These are phyloP conservation scores for Pseudochirops corinnae DNA, from an alignment of 2,797 vertebrate genomes.

Conservation along the genomic window DNA sequence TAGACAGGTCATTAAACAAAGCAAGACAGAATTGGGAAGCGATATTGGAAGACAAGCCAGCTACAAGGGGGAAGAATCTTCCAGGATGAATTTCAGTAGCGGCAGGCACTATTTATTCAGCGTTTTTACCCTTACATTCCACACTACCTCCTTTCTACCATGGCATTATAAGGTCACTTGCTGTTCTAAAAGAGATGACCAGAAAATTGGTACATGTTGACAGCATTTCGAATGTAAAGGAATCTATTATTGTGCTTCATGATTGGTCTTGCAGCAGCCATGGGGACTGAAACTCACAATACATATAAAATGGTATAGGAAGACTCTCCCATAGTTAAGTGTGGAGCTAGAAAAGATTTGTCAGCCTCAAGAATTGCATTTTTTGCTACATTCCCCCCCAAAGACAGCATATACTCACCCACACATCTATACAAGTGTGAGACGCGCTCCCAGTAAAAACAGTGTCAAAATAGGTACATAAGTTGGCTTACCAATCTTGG, in stretches of 20 bases:
- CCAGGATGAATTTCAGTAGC: slow-evolving; percentile 46
- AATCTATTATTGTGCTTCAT: not conserved
- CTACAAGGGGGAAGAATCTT: slow-evolving; percentile 46
- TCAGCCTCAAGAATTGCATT: not conserved
- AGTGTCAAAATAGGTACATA: slow-evolving; percentile 33
- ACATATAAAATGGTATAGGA: slow-evolving; percentile 18
- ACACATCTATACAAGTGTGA: not conserved
- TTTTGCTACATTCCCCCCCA: slow-evolving; percentile 6
- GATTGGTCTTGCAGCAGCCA: slow-evolving; percentile 39
- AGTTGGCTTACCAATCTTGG: slow-evolving; percentile 60
- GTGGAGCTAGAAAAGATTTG: slow-evolving; percentile 29
- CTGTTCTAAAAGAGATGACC: slow-evolving; percentile 19
- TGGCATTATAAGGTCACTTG: not conserved
- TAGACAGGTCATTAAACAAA: slow-evolving; percentile 75
- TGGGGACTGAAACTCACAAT: not conserved
- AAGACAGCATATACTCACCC: not conserved
- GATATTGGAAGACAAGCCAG: slow-evolving; percentile 67
- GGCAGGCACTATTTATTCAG: slow-evolving; percentile 23
- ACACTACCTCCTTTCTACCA: slow-evolving; percentile 11
- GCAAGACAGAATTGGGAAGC: slow-evolving; percentile 66
- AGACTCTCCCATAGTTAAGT: slow-evolving; percentile 45
- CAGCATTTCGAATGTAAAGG: slow-evolving; percentile 17
- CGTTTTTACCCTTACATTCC: slow-evolving; percentile 33
- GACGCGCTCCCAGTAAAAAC: not conserved
- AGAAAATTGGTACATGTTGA: not conserved